These are phyloP conservation scores for Microcebus murinus DNA, from an alignment of 2,113 vertebrate species.

Conservation along the genomic window DNA sequence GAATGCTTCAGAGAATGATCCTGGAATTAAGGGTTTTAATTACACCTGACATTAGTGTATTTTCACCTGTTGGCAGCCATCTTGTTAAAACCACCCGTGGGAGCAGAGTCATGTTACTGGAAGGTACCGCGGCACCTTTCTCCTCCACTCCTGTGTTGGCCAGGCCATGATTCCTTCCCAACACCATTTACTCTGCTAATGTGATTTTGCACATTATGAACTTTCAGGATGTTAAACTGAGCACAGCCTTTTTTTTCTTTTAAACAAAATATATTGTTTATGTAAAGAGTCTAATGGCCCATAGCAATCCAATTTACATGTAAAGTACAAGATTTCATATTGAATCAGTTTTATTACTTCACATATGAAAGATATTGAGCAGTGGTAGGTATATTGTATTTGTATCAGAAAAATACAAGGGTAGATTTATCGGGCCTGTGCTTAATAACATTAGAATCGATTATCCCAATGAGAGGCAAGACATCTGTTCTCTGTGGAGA, in stretches of 20 bases:
- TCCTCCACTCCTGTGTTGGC: background rate
- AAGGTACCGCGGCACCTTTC: background rate
- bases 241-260: constrained; percentile 63
- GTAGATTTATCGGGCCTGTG: constrained; percentile 66
- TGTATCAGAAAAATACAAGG: constrained; percentile 73
- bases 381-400: constrained; percentile 77
- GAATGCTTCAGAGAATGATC: background rate
- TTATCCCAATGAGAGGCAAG: constrained; percentile 64
- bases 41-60: background rate
- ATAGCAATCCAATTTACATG: constrained; percentile 81
- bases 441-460: constrained; percentile 74
- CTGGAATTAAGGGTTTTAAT: constrained; percentile 48
- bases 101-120: background rate
- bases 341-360: constrained; percentile 78
- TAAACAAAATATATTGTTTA: constrained; percentile 81
- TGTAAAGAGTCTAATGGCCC: constrained; percentile 78
- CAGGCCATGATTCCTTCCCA: background rate
- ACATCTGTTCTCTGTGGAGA: constrained; percentile 44
- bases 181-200: constrained; percentile 47
- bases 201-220: constrained; percentile 51
- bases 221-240: constrained; percentile 66
- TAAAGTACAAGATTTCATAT: constrained; percentile 79
- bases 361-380: constrained; percentile 76
- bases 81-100: background rate
- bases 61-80: constrained; percentile 51